Conservation (phyloP, 64 coral and sea anemone species). For the Actinia tenebrosa region DNA sequence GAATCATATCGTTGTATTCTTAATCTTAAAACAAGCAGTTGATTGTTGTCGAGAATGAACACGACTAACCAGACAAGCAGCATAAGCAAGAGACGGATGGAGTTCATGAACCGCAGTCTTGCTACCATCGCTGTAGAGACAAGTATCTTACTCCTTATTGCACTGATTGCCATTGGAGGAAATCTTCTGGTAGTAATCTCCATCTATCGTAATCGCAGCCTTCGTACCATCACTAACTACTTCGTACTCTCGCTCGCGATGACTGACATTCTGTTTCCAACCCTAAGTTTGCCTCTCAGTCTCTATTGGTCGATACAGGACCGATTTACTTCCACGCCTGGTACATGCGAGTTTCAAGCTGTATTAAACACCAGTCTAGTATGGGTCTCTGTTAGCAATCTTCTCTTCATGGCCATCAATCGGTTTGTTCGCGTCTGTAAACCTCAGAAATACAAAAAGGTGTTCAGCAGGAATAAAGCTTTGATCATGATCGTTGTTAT, state of each 20-base stretch:
- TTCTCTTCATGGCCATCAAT: slow-evolving; percentile 38
- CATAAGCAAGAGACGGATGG: not conserved
- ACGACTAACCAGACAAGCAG: not conserved
- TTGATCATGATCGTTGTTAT: slow-evolving; percentile 2
- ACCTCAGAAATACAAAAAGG: slow-evolving; percentile 17
- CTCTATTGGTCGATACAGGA: slow-evolving; percentile 1
- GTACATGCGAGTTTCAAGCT: slow-evolving; percentile 41
- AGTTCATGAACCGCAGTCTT: slow-evolving; percentile 1
- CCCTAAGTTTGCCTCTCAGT: not conserved
- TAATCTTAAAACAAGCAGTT: not conserved
- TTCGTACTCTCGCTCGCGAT: slow-evolving; percentile 32
- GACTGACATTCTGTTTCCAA: slow-evolving; percentile 27
- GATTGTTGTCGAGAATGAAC: not conserved
- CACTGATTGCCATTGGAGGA: slow-evolving; percentile 24
- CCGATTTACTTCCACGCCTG: slow-evolving; percentile 3
- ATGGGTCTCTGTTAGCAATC: not conserved
- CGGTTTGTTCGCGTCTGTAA: slow-evolving; percentile 36
- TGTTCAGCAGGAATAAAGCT: slow-evolving; percentile 10
- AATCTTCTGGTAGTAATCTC: slow-evolving; percentile 31
- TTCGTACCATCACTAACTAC: slow-evolving; percentile 42
- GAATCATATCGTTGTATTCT: not conserved
- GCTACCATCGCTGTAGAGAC: slow-evolving; percentile 7
- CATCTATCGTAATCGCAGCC: slow-evolving; percentile 16
- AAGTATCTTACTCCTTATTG: not conserved
- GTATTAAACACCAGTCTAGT: not conserved